Evolutionary conservation across 2,113 vertebrate species (phyloP).

Genomic region (Panthera uncia): DNA sequence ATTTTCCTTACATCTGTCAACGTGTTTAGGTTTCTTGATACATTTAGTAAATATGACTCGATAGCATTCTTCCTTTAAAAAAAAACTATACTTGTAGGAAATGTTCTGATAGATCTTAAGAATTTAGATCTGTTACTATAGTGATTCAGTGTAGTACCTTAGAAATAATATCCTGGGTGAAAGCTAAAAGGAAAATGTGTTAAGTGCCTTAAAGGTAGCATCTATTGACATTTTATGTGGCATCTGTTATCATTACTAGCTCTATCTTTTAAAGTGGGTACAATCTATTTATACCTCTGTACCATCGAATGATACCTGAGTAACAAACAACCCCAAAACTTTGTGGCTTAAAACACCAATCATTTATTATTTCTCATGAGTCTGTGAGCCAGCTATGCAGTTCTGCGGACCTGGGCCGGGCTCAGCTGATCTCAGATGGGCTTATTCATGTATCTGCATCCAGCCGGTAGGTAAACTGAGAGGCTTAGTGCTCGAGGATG

Average conservation of each 20-base stretch:
- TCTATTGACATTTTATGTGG: not conserved
- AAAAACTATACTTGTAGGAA: not conserved
- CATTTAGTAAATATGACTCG: not conserved
- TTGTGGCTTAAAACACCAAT: not conserved
- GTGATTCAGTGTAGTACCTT: not conserved
- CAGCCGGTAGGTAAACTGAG: not conserved
- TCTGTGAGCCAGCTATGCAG: not conserved
- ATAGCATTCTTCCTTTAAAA: not conserved
- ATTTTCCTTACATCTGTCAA: not conserved
- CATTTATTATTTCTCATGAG: not conserved
- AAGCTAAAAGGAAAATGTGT: not conserved
- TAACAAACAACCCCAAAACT: not conserved
- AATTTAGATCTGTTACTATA: not conserved
- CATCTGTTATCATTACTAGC: not conserved
- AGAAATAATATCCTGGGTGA: not conserved
- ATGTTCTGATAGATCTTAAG: not conserved
- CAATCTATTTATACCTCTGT: not conserved
- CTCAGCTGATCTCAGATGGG: not conserved
- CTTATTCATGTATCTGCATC: not conserved
- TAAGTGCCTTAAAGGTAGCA: not conserved
- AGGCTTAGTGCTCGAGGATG: not conserved
- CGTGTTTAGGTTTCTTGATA: not conserved
- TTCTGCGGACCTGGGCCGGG: not conserved
- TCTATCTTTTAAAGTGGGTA: not conserved
- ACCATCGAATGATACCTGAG: not conserved